Conservation (phyloP, 2,113 vertebrate genomes). For the Tursiops truncatus region DNA sequence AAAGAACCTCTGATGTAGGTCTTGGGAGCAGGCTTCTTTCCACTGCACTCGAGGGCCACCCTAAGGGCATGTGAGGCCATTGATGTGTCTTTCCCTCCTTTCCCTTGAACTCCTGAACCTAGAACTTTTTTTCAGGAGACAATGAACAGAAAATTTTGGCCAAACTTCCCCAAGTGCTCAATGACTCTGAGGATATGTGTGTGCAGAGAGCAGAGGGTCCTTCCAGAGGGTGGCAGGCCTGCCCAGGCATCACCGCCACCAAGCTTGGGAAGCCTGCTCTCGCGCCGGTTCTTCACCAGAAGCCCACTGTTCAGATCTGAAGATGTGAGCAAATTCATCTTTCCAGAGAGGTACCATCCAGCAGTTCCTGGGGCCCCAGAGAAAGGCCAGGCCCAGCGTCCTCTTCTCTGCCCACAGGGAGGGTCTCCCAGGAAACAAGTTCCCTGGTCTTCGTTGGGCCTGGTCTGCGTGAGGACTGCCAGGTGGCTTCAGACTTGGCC, state of each 20-base stretch:
- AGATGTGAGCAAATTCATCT: neutral
- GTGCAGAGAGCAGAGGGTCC: neutral
- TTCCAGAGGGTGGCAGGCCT: neutral
- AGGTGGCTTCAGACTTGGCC: neutral
- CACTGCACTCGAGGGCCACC: neutral
- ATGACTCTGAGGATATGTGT: no score
- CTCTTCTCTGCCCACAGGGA: neutral
- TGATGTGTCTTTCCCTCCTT: neutral
- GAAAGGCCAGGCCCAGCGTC: neutral
- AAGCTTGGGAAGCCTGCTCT: neutral
- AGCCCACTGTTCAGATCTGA: neutral
- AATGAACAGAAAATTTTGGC: neutral
- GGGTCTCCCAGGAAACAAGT: neutral
- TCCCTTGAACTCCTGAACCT: neutral
- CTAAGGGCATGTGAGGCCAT: neutral
- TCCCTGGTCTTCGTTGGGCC: neutral
- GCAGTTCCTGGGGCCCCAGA: neutral
- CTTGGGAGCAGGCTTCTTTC: neutral
- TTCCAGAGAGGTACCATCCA: neutral
- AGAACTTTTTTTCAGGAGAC: neutral
- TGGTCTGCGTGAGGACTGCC: neutral
- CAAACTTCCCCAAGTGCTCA: neutral
- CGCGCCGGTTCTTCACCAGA: neutral
- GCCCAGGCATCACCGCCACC: accelerated
- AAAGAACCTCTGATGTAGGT: no score